Conservation (phyloP, 2,113 vertebrate genomes). For the Rhipidura dahli region DNA sequence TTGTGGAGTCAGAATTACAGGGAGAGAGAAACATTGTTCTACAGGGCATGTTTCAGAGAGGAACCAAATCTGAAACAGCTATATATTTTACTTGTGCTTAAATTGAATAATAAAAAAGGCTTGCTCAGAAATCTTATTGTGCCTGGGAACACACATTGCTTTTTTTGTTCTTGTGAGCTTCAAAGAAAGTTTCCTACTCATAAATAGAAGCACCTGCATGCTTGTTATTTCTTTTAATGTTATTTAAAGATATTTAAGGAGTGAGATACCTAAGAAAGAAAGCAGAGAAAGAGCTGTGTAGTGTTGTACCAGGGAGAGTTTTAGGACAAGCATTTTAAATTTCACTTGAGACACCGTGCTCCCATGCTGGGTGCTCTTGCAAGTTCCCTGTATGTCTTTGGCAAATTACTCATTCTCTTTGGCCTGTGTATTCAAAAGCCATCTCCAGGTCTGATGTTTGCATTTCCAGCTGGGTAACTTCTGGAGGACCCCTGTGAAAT, state of each 20-base stretch:
- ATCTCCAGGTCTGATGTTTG: not conserved
- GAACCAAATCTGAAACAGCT: constrained; percentile 36
- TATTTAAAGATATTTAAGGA: not conserved
- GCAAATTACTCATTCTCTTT: not conserved
- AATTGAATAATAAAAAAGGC: constrained; percentile 49
- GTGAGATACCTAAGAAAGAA: not conserved
- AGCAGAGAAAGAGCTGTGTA: not conserved
- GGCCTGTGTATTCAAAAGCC: not conserved
- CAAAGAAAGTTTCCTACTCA: not conserved
- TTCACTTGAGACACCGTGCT: not conserved
- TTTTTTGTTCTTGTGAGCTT: constrained; percentile 1
- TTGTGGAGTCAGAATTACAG: constrained; percentile 45
- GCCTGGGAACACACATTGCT: not conserved
- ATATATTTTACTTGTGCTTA: constrained; percentile 43
- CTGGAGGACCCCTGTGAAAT: not conserved
- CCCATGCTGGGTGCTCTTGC: not conserved
- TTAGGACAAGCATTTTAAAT: not conserved
- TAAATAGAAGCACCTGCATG: not conserved
- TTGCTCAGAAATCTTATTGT: constrained; percentile 28
- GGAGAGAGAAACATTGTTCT: constrained; percentile 47
- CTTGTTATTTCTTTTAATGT: not conserved
- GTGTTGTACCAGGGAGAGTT: not conserved
- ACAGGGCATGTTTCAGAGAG: constrained; percentile 31
- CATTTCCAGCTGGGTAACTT: not conserved
- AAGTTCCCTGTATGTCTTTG: not conserved